Evolutionary conservation across 1,140 invertebrate species (phyloP), one percentile per base, ranked within the genome.

Genomic region (Tetramorium parvispinum): DNA sequence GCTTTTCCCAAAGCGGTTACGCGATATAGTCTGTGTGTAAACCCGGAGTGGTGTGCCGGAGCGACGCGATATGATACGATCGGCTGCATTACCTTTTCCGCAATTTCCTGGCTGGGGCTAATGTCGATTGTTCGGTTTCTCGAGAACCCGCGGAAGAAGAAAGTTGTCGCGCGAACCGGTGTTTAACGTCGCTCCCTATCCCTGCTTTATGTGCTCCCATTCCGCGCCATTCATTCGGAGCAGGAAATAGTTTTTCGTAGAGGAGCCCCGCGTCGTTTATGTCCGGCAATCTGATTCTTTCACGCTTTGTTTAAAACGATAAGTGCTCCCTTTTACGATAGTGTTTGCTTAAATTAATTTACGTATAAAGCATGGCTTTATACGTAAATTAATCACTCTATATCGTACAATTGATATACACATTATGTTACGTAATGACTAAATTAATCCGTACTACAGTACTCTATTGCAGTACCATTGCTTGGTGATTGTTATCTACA

Each of bases 141-240:
- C 46, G 46, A 24, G 11, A 51, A 59, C 8, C 18, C 21, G 21
- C 73, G 32, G 55, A 18, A 53, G 66, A 43, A 55, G 21, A 57
- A 75, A 75, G 32, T 73, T 55, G 63, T 79, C 59, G 46, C 53
- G 76, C 40, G 32, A 16, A 53, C 13, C 32, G 63, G 32, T 79
- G 46, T 81, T 65, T 66, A 79, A 61, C 55, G 55, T 77, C 55
- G 49, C n/a, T 53, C 61, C 37, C 24, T 51, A 37, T 55, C 61
- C 27, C 46, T 18, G 63, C 32, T 53, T 53, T 68, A 79, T 40
- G 46, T 66, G 61, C 46, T 57, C 46, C 43, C 43, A 68, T 79
- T 66, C 61, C 46, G 61, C 63, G 46, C 63, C 65, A 81, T 81
- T 81, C 63, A 81, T 81, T 81, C 65, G 16, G 21, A 68, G 68